phyloP scores from a whole-genome alignment of 2,113 vertebrate genomes.

The Tragulus kanchil region DNA sequence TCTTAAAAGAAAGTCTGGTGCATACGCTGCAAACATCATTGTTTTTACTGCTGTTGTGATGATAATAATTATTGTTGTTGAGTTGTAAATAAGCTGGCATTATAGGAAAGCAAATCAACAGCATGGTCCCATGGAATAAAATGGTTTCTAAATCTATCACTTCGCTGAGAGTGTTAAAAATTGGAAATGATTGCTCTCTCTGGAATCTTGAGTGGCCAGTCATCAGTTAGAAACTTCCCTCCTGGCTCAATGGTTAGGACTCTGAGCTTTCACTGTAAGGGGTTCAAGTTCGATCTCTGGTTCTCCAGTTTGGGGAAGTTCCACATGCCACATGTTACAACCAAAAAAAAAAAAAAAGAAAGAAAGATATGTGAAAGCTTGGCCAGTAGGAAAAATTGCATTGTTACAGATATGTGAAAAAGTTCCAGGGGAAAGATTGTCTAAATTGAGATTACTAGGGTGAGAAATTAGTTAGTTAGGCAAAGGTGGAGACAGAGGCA shows the following conservation, averaged over 20 bases:
- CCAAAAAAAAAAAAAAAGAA: background rate
- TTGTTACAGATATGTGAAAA: background rate
- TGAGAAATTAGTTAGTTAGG: background rate
- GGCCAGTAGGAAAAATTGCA: background rate
- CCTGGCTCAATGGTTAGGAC: background rate
- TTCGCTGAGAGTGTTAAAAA: background rate
- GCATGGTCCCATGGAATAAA: background rate
- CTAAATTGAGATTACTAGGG: background rate
- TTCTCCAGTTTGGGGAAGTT: background rate
- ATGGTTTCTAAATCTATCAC: background rate
- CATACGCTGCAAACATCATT: background rate
- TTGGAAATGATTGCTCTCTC: background rate
- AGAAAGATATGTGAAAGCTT: background rate
- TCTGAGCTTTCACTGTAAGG: background rate
- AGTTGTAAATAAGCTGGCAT: background rate
- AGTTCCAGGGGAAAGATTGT: background rate
- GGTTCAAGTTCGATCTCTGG: background rate
- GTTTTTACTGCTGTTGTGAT: background rate
- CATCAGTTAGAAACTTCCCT: background rate
- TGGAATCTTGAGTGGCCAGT: background rate
- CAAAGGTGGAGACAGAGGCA: background rate
- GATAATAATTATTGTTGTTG: background rate
- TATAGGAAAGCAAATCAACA: conserved; percentile 4
- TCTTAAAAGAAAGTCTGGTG: background rate
- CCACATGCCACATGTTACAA: background rate